A percentile compares a stretch with the other conserved stretches of the same genome.
phyloP scores from a whole-genome alignment of 2,888 invertebrate genomes.

The Drosophila basisetae region DNA sequence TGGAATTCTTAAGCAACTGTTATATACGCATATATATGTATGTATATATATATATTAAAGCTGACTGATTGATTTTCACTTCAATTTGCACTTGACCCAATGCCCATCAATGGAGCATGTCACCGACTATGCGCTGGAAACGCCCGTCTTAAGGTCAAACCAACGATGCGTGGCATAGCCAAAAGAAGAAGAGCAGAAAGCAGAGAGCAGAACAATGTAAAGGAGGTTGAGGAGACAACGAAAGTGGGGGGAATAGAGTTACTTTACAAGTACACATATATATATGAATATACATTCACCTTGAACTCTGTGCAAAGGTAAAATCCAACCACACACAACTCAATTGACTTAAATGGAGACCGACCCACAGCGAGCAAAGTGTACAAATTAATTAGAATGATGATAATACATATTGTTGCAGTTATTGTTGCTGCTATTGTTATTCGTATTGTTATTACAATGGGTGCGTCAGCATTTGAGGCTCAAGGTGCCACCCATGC shows the following conservation, averaged over 20 bases:
- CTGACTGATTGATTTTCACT: conserved; percentile 29
- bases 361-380: conserved; percentile 9
- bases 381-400: conserved; percentile 65
- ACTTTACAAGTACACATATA: not conserved
- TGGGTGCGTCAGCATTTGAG: conserved; percentile 21
- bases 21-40: not conserved
- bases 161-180: conserved; percentile 48
- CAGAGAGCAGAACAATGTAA: conserved; percentile 1
- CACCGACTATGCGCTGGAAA: conserved; percentile 17
- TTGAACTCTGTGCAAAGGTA: conserved; percentile 45
- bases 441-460: conserved; percentile 33
- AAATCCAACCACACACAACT: conserved; percentile 7
- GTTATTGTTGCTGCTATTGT: conserved; percentile 13
- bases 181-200: not conserved
- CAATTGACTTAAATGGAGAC: conserved; percentile 34
- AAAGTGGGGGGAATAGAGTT: not conserved
- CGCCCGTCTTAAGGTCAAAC: conserved; percentile 20
- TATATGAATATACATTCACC: conserved; percentile 30
- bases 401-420: conserved; percentile 41
- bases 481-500: not conserved
- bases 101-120: conserved; percentile 49
- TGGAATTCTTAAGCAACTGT: too few species aligned
- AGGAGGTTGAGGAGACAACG: not conserved
- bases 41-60: conserved; percentile 1
- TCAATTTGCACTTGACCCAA: conserved; percentile 48